A percentile compares a stretch with the other conserved stretches of the same genome.
phyloP scores from a whole-genome alignment of 23 tunicate species.

The Aplidium turbinatum region DNA sequence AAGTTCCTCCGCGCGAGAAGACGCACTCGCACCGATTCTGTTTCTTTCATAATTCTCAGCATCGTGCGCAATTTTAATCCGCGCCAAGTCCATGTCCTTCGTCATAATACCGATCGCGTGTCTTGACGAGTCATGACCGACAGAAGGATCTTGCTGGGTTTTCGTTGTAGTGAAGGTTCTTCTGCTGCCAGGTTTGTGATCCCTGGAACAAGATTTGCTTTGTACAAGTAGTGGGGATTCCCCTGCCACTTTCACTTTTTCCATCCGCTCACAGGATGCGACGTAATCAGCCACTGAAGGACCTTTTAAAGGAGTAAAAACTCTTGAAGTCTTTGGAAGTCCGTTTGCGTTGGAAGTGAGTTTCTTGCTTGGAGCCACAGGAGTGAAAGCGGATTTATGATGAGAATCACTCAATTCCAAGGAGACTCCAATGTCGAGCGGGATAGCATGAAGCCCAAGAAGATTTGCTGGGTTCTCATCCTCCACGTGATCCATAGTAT shows the following conservation, averaged over 20 bases:
- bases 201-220: too few species aligned
- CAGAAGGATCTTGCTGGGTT: background rate
- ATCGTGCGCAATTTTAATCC: background rate
- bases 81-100: background rate
- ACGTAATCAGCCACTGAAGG: constrained; percentile 50
- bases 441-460: constrained; percentile 31
- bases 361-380: constrained; percentile 51
- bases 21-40: background rate
- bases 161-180: too few species aligned
- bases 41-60: too few species aligned
- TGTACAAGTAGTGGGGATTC: too few species aligned
- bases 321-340: constrained; percentile 9
- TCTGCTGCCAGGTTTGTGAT: too few species aligned
- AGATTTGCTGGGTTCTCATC: too few species aligned
- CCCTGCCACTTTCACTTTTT: too few species aligned
- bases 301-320: constrained; percentile 40
- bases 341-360: constrained; percentile 11
- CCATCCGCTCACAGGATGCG: constrained; percentile 31
- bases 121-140: background rate
- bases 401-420: background rate
- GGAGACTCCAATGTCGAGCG: background rate
- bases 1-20: constrained; percentile 1
- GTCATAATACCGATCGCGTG: background rate
- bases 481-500: background rate
- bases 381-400: constrained; percentile 71